Base-by-base conservation (phyloP, 2,797 vertebrate species). In the Nothura maculosa region DNA sequence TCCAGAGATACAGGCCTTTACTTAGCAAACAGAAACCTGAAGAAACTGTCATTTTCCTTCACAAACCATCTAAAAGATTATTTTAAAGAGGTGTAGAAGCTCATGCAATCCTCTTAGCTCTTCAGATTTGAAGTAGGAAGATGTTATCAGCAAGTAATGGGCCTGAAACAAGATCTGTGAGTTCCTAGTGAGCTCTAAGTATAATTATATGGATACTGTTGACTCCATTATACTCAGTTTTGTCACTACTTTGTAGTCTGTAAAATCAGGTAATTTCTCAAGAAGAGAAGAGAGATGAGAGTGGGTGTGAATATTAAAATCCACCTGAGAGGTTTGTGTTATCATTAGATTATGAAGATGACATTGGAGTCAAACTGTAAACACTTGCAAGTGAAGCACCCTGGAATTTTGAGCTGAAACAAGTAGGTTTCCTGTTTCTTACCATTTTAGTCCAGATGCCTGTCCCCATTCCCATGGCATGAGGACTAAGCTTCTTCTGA, bases 381-480 rank as follows among this genome's bases (percentile, higher is more conserved):
- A 15, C 10, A 4, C 15, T 0, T 43, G 3, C 13, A 32, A 21
- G 30, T 30, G 7, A 6, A 73, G 16, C 32, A 42, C 17, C 28
- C 76, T 1, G 1, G 18, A 74, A 32, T 42, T 25, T 0, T 32
- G 38, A 32, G 45, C 22, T 22, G 22, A 36, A 67, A 34, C 16
- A 3, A 48, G 42, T 38, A 12, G 15, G 10, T 67, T 69, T 76
- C 36, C 74, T 62, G 22, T 55, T 50, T 57, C 19, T 22, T 43
- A 7, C 2, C 7, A 0, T 3, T 2, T 52, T 1, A 24, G 68
- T 30, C 12, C 18, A 28, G 13, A 5, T 61, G 34, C 43, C 43
- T 42, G 34, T 57, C 43, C 8, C 14, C 24, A 48, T 58, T 79
- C 38, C 64, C 34, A 36, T 30, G 43, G 50, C 38, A 20, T 48